phyloP scores from a whole-genome alignment of 2,888 invertebrate genomes.

The Lasioglossum figueresi region DNA sequence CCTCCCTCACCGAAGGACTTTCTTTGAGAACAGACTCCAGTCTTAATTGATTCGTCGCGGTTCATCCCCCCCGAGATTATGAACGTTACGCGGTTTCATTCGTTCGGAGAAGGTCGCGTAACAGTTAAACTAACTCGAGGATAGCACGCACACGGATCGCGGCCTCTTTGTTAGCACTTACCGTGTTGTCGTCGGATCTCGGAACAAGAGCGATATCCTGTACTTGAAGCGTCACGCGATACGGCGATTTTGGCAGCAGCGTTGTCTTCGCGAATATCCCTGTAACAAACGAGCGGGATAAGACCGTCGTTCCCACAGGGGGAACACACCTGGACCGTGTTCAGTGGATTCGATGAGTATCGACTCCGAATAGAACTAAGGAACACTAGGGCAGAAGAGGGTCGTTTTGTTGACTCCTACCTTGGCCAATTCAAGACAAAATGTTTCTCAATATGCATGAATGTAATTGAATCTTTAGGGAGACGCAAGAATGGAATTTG shows the following conservation, averaged over 20 bases:
- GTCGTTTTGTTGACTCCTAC: neutral
- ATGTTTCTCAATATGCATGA: too few relatives aligned
- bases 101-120: neutral
- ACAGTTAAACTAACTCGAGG: neutral
- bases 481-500: too few relatives aligned
- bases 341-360: neutral
- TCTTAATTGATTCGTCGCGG: constrained; percentile 46
- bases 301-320: too few relatives aligned
- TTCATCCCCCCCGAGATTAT: neutral
- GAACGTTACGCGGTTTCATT: neutral
- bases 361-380: neutral
- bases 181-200: constrained; percentile 82
- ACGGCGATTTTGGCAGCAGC: constrained; percentile 83
- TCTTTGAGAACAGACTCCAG: neutral
- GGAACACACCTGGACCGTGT: neutral
- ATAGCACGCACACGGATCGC: neutral
- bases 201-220: constrained; percentile 85
- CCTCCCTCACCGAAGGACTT: neutral
- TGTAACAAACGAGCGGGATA: constrained; percentile 55
- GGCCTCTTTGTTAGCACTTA: constrained; percentile 72
- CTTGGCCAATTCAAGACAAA: neutral
- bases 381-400: neutral
- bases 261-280: constrained; percentile 79
- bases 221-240: constrained; percentile 85
- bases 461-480: too few relatives aligned